phyloP scores from a whole-genome alignment of 2,888 invertebrate species.

The Cerastoderma edule region DNA sequence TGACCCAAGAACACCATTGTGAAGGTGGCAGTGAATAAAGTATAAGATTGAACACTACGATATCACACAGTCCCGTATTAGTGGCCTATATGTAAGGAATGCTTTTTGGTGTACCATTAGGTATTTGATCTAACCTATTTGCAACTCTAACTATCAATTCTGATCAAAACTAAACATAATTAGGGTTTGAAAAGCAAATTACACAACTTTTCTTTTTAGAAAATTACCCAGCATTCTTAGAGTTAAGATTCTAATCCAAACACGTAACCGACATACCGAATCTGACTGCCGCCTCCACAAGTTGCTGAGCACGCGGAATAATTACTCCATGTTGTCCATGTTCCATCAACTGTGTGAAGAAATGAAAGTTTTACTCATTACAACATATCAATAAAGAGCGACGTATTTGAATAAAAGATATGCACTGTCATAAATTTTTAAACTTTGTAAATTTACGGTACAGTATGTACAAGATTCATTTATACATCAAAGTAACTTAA shows the following conservation, averaged over 20 bases:
- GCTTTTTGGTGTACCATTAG: neutral
- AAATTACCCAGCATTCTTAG: neutral
- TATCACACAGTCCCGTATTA: too few species aligned
- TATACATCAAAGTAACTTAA: neutral
- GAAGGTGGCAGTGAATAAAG: too few species aligned
- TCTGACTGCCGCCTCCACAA: slow-evolving; percentile 43
- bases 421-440: neutral
- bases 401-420: neutral
- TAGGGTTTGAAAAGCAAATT: too few species aligned
- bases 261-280: slow-evolving; percentile 20
- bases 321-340: slow-evolving; percentile 35
- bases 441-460: neutral
- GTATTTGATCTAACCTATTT: neutral
- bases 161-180: neutral
- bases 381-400: neutral
- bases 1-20: too few species aligned
- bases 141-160: neutral
- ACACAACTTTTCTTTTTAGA: neutral
- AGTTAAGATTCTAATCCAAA: neutral
- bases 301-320: slow-evolving; percentile 40
- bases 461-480: neutral
- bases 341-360: slow-evolving; percentile 53
- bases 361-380: neutral
- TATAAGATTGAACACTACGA: too few species aligned
- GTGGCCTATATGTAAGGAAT: neutral